phyloP scores from a whole-genome alignment of 1,140 invertebrate genomes.

The Acromyrmex heyeri region DNA sequence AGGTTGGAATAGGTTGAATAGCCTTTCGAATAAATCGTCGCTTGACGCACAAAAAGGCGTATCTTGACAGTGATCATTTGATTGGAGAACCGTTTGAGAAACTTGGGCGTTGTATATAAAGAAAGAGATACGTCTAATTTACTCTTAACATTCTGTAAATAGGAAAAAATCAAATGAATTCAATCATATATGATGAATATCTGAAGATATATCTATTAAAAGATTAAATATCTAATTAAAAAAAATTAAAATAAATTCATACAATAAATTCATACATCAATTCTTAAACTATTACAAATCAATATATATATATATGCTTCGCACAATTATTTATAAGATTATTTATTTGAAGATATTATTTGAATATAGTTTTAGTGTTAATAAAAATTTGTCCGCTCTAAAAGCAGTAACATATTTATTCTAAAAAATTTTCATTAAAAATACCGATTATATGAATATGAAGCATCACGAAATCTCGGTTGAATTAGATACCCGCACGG shows the following conservation, averaged over 20 bases:
- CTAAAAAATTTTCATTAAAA: not conserved
- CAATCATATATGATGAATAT: not conserved
- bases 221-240: too few species aligned
- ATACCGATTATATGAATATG: not conserved
- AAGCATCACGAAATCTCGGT: not conserved
- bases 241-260: not conserved
- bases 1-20: slow-evolving; percentile 28
- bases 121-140: not conserved
- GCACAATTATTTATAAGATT: not conserved
- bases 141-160: not conserved
- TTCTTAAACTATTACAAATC: not conserved
- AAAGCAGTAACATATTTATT: not conserved
- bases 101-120: not conserved
- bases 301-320: not conserved
- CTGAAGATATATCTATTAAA: not conserved
- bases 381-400: not conserved
- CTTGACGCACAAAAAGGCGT: slow-evolving; percentile 13
- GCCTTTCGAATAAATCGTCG: slow-evolving; percentile 47
- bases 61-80: slow-evolving; percentile 25
- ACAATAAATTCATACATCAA: not conserved
- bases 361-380: not conserved
- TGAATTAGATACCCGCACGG: not conserved
- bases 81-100: slow-evolving; percentile 23
- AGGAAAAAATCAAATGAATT: not conserved
- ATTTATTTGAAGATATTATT: not conserved